Evolutionary conservation across 2,888 invertebrate species (phyloP).

Genomic region (Epinotia nisella): DNA sequence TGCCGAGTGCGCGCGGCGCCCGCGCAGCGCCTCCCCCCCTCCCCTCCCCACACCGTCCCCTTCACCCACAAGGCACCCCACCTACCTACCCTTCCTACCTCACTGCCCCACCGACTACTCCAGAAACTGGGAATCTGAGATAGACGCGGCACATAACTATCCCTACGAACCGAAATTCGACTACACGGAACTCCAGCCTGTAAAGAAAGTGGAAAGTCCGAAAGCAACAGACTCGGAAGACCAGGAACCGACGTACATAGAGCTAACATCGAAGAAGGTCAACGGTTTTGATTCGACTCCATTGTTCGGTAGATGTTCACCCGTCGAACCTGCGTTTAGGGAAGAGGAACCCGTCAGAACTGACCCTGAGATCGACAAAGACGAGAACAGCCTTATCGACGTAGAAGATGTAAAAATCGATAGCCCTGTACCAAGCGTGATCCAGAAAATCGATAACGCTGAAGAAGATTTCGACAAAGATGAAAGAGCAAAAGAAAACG

Average conservation of each 20-base stretch:
- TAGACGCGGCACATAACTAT: constrained; percentile 79
- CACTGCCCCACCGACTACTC: constrained; percentile 77
- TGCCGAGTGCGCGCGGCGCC: constrained; percentile 94
- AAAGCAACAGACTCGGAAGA: constrained; percentile 70
- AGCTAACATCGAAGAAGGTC: constrained; percentile 73
- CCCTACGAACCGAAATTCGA: constrained; percentile 75
- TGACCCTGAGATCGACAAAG: constrained; percentile 81
- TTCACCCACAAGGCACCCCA: constrained; percentile 77
- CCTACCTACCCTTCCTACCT: constrained; percentile 76
- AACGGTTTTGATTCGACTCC: constrained; percentile 65
- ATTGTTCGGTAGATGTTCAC: constrained; percentile 65
- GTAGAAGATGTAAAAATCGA: constrained; percentile 78
- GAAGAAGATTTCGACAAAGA: constrained; percentile 59
- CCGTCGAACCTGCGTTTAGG: constrained; percentile 72
- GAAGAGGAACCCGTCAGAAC: constrained; percentile 75
- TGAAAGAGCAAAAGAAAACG: constrained; percentile 65
- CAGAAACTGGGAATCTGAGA: constrained; percentile 82
- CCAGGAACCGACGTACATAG: constrained; percentile 77
- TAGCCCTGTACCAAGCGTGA: constrained; percentile 60
- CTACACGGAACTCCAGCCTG: constrained; percentile 74
- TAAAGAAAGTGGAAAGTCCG: constrained; percentile 77
- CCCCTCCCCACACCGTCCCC: constrained; percentile 81
- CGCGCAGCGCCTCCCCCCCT: constrained; percentile 86
- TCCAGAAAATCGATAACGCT: constrained; percentile 56
- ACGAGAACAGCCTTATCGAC: constrained; percentile 77